Evolutionary conservation across 2,797 vertebrate species (phyloP).

Genomic region (Sphaeramia orbicularis): DNA sequence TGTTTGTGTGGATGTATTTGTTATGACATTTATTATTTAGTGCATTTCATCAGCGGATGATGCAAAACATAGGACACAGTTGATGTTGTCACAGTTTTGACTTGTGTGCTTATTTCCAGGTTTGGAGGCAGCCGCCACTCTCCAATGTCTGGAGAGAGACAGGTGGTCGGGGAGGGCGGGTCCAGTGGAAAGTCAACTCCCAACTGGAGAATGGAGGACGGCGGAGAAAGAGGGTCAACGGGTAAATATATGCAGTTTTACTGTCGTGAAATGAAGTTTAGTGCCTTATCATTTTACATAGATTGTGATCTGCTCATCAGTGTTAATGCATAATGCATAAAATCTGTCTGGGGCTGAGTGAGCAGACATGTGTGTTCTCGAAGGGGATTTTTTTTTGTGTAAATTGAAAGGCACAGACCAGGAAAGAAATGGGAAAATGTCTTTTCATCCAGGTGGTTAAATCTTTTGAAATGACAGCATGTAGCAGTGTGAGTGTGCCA

Average conservation of each 20-base stretch:
- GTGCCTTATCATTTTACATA: neutral
- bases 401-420: neutral
- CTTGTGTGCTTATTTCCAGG: slow-evolving; percentile 75
- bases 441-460: slow-evolving; percentile 38
- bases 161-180: slow-evolving; percentile 88
- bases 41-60: slow-evolving; percentile 21
- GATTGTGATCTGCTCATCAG: neutral
- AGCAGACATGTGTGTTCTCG: neutral
- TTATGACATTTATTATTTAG: slow-evolving; percentile 14
- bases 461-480: slow-evolving; percentile 52
- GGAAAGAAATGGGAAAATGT: slow-evolving; percentile 16
- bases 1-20: neutral
- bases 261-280: neutral
- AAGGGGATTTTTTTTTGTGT: too few species aligned
- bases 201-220: slow-evolving; percentile 94
- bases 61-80: neutral
- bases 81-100: neutral
- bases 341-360: slow-evolving; percentile 2
- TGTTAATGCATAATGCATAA: neutral
- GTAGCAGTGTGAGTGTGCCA: slow-evolving; percentile 5
- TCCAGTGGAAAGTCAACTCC: slow-evolving; percentile 92
- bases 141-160: slow-evolving; percentile 92
- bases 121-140: slow-evolving; percentile 93
- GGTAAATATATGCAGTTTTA: slow-evolving; percentile 45
- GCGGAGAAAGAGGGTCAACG: slow-evolving; percentile 75